Evolutionary conservation across 2,797 vertebrate species (phyloP), one percentile per base, ranked within the genome.

Genomic region (Eulemur rubriventer): DNA sequence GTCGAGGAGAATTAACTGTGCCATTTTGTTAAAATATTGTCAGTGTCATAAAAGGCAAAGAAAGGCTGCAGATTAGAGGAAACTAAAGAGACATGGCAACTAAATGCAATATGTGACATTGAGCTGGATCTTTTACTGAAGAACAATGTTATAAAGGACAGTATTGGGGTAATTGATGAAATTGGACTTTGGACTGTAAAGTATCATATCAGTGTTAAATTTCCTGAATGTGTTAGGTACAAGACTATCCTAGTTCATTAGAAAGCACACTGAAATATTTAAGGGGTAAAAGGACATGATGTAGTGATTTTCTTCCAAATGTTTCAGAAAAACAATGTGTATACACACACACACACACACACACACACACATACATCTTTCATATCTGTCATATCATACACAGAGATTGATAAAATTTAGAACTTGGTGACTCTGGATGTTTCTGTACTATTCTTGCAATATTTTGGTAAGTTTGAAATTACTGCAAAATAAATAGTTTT

Each of bases 321-420:
- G 33, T 12, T 61, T 89, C n/a, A 97, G 59, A 92, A 95, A 96
- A 88, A 92, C 26, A 94, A 59, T 55, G 38, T 48, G 12, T 67
- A 22, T 69, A 35, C 17, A 5, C 28, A 61, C 57, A 50, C n/a
- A 28, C 7, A 22, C 46, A 30, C 57, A 50, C n/a, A 28, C 7
- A 22, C 46, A 30, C 28, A 26, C 33, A 57, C 12, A n/a, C 22
- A 38, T 7, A 55, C 33, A 46, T 82, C 20, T 88, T 20, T 92
- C 18, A 57, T 1, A 7, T 91, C 22, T 70, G 30, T 33, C 17
- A 55, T 80, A 67, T 22, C 24, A 50, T 43, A 41, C 70, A 89
- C 41, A 70, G 61, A 69, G 48, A 41, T 11, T 13, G 57, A 67
- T 80, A 61, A 87, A 46, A 69, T 69, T 57, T 55, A 43, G 83